Evolutionary conservation across 1,140 invertebrate species (phyloP).

Genomic region (Cydia strobilella): DNA sequence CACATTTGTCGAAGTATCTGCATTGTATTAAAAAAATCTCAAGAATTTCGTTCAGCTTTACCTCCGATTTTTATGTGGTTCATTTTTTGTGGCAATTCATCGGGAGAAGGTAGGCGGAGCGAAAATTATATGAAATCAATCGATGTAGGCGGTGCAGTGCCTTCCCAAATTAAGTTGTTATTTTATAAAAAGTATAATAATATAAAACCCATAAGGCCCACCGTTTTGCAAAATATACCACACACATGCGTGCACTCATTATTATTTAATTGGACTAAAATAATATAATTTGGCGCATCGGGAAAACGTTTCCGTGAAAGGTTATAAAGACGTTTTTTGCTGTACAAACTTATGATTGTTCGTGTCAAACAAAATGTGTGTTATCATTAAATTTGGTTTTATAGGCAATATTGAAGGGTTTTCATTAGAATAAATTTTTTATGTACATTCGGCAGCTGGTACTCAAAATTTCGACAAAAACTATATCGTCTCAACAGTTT

Average conservation of each 20-base stretch:
- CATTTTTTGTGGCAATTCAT: slow-evolving; percentile 58
- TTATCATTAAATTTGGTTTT: slow-evolving; percentile 2
- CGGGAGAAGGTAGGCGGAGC: slow-evolving; percentile 55
- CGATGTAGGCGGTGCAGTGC: slow-evolving; percentile 67
- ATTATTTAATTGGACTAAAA: slow-evolving; percentile 67
- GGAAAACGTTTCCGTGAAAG: slow-evolving; percentile 45
- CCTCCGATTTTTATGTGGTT: slow-evolving; percentile 22
- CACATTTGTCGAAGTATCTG: slow-evolving; percentile 1
- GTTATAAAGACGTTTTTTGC: slow-evolving; percentile 21
- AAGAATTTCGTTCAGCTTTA: slow-evolving; percentile 20
- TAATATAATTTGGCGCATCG: slow-evolving; percentile 57
- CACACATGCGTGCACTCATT: slow-evolving; percentile 64
- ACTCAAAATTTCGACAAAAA: slow-evolving; percentile 37
- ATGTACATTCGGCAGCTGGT: slow-evolving; percentile 21
- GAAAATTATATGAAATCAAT: slow-evolving; percentile 76
- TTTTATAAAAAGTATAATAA: slow-evolving; percentile 65
- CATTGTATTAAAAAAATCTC: slow-evolving; percentile 24
- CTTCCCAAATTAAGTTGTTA: slow-evolving; percentile 77
- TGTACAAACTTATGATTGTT: slow-evolving; percentile 13
- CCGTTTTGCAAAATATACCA: slow-evolving; percentile 71
- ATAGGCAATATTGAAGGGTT: slow-evolving; percentile 17
- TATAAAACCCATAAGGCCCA: slow-evolving; percentile 64
- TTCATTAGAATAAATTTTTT: background rate
- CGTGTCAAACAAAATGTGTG: slow-evolving; percentile 3
- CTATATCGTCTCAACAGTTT: background rate